Percentiles rank a stretch among this genome's conserved stretches.
Evolutionary conservation across 2,113 vertebrate genomes (phyloP).

Genomic region (Oceanodroma tethys): DNA sequence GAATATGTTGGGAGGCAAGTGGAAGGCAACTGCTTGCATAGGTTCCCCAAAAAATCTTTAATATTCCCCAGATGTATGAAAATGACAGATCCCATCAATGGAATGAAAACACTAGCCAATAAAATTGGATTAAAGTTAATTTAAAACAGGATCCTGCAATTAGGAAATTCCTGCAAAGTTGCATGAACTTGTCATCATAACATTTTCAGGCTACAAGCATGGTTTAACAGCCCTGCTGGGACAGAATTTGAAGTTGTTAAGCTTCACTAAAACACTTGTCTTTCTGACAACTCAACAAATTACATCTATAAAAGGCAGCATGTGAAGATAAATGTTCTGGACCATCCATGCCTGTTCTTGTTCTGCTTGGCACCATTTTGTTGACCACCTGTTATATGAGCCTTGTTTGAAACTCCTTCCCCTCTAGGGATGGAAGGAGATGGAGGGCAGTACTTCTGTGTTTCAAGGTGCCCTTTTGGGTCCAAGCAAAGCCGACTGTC

Average conservation of each 20-base stretch:
- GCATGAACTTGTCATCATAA: slow-evolving; percentile 34
- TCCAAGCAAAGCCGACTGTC: not conserved
- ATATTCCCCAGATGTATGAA: slow-evolving; percentile 11
- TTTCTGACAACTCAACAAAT: slow-evolving; percentile 11
- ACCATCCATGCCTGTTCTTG: not conserved
- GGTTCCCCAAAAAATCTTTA: not conserved
- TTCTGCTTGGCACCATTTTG: not conserved
- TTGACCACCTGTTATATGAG: not conserved
- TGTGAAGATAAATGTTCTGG: not conserved
- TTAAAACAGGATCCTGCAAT: slow-evolving; percentile 55
- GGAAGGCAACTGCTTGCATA: not conserved
- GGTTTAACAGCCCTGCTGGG: slow-evolving; percentile 32
- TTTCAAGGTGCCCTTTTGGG: not conserved
- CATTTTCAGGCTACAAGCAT: slow-evolving; percentile 23
- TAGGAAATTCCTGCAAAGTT: slow-evolving; percentile 58
- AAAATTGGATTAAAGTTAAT: slow-evolving; percentile 54
- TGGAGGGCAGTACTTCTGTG: not conserved
- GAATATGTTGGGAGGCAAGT: not conserved
- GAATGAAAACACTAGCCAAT: slow-evolving; percentile 31
- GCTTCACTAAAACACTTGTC: not conserved
- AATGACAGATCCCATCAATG: not conserved
- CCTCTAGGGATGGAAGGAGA: not conserved
- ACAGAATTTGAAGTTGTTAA: slow-evolving; percentile 5
- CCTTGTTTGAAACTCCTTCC: not conserved
- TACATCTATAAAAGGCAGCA: not conserved